Conservation (phyloP, 2,113 vertebrate species). For the Coreoperca whiteheadi region DNA sequence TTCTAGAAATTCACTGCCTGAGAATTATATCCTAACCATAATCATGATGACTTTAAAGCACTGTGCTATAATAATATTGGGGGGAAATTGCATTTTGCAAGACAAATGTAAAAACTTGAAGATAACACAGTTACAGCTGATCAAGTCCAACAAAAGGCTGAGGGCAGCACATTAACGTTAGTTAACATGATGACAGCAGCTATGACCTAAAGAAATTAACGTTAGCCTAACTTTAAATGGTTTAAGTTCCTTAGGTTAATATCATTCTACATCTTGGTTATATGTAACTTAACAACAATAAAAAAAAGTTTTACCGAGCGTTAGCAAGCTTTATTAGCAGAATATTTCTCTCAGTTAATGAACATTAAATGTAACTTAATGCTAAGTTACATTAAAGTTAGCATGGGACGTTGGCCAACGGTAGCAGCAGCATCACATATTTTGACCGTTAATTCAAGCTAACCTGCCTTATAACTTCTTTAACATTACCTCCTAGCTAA, state of each 20-base stretch:
- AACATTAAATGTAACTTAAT: no score
- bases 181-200: background rate
- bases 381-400: no score
- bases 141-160: background rate
- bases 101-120: background rate
- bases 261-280: no score
- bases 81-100: background rate
- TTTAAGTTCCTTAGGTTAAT: background rate
- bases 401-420: background rate
- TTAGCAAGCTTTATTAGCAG: background rate
- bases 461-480: background rate
- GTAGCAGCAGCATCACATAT: background rate
- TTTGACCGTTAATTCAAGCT: background rate
- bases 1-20: background rate
- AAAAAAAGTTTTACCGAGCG: background rate
- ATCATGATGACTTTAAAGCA: no score
- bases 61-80: background rate
- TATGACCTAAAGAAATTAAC: background rate
- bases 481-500: background rate
- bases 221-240: background rate
- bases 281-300: background rate
- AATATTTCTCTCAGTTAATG: no score
- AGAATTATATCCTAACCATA: background rate
- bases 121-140: background rate
- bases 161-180: background rate